A percentile compares a stretch with the other conserved stretches of the same genome.
These are phyloP conservation scores for Phrynocephalus guinanensis DNA, from an alignment of 2,797 vertebrate species.

Conservation along the genomic window DNA sequence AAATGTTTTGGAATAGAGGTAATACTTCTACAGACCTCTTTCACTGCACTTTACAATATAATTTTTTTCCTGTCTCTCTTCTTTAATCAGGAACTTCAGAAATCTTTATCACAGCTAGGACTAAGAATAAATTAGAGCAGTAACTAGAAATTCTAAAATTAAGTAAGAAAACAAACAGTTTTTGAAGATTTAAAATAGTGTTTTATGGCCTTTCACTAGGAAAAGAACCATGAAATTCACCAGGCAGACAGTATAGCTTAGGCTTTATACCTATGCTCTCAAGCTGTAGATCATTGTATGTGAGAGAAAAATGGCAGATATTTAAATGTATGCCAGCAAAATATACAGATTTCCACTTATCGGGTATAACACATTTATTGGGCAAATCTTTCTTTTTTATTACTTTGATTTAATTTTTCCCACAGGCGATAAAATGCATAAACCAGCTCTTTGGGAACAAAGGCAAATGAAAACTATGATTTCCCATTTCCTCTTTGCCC, in stretches of 20 bases:
- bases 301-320: neutral
- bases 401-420: conserved; percentile 35
- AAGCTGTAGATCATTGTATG: conserved; percentile 11
- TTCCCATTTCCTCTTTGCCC: conserved; percentile 43
- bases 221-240: conserved; percentile 32
- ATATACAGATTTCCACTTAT: conserved; percentile 52
- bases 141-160: neutral
- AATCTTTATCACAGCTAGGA: neutral
- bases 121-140: neutral
- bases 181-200: neutral
- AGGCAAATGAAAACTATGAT: conserved; percentile 60
- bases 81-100: neutral
- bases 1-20: neutral
- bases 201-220: neutral
- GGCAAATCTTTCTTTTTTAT: conserved; percentile 57
- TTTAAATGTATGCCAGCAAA: conserved; percentile 38
- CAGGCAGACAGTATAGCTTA: neutral
- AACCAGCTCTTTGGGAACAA: conserved; percentile 57
- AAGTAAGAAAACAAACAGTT: neutral
- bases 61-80: neutral
- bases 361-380: conserved; percentile 58
- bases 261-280: neutral
- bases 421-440: conserved; percentile 5
- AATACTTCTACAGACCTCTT: neutral
- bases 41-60: neutral